Evolutionary conservation across 2,888 invertebrate species (phyloP), one percentile per base, ranked within the genome.

Genomic region (Halocaridina rubra): DNA sequence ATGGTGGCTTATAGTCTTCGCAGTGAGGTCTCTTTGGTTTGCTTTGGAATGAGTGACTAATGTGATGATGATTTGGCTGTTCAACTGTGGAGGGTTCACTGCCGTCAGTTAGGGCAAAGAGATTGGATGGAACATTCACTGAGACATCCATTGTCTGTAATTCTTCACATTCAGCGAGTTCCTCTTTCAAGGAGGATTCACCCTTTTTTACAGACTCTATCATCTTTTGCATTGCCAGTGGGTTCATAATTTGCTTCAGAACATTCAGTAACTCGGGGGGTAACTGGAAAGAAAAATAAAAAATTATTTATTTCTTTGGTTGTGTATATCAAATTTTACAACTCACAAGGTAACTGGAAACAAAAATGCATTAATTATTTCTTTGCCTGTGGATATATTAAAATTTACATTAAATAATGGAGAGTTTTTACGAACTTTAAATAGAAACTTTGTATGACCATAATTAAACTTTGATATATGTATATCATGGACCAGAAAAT

Each of bases 191-290:
- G 16, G 19, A 22, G 13, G 46, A 3, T 61, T 22, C 61, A 74
- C 57, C 16, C 29, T 30, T 39, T 29, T 57, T 19, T 39, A 81
- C 59, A 8, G 75, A 46, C 10, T 27, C 32, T 29, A 61, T n/a
- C 72, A 82, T 57, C 13, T 61, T 78, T n/a, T 71, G n/a, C 46
- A 82, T 19, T 4, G 77, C 39, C 30, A 72, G 71, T 8, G 82
- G 78, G 13, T 77, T 78, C 61, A 82, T 61, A 77, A 82, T 57
- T 33, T 77, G 33, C 61, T 72, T 78, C 61, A 82, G 33, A 5
- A 53, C 39, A 22, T 27, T 72, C 61, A 82, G 1, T 1, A 82
- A 30, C 61, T 82, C 78, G 3, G 78, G 82, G 27, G 82, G 82
- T 33, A 82, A 29, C 82, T 82, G 78, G 29, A 61, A 69, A 61